phyloP scores from a whole-genome alignment of 2,888 invertebrate species.

The Steinernema carpocapsae region DNA sequence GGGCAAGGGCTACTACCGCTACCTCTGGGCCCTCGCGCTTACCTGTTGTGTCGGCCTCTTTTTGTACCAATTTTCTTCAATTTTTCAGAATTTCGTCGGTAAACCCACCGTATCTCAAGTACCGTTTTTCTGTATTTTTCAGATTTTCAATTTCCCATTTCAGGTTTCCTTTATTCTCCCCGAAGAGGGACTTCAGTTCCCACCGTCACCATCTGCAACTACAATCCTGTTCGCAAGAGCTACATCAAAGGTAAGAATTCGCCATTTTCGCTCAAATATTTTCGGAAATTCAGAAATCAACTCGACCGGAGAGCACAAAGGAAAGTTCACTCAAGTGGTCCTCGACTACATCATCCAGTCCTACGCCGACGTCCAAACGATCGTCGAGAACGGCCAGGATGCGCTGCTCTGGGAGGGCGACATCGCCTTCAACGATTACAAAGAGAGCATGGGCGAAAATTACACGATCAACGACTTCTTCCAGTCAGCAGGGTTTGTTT shows the following conservation, averaged over 20 bases:
- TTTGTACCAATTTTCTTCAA: conserved; percentile 50
- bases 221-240: conserved; percentile 58
- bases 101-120: conserved; percentile 63
- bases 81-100: conserved; percentile 52
- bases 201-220: conserved; percentile 63
- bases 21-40: conserved; percentile 58
- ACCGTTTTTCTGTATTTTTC: neutral
- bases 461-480: conserved; percentile 56
- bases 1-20: conserved; percentile 45
- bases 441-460: conserved; percentile 44
- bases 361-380: conserved; percentile 48
- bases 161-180: conserved; percentile 62
- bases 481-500: conserved; percentile 47
- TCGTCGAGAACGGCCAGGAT: conserved; percentile 17
- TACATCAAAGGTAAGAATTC: conserved; percentile 53
- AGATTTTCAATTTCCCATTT: conserved; percentile 24
- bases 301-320: conserved; percentile 35
- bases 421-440: conserved; percentile 40
- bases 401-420: conserved; percentile 36
- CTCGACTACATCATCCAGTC: conserved; percentile 51
- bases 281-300: conserved; percentile 42
- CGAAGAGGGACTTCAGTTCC: conserved; percentile 60
- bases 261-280: conserved; percentile 7
- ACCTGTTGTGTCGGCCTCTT: conserved; percentile 52
- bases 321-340: conserved; percentile 45